These are phyloP conservation scores for Protobothrops mucrosquamatus DNA, from an alignment of 2,113 vertebrate genomes.

Conservation along the genomic window DNA sequence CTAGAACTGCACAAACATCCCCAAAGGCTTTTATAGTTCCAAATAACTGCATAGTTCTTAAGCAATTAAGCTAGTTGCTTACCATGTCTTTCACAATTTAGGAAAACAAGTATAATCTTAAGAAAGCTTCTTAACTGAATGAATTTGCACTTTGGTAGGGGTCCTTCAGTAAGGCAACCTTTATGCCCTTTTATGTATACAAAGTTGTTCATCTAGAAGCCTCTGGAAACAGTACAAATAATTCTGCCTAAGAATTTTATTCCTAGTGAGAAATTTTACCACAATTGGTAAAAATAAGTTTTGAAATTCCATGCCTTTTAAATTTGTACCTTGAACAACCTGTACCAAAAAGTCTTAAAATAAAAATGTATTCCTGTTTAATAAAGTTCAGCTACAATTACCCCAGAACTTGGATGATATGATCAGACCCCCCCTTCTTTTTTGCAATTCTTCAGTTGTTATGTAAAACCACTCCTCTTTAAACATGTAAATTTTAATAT, in stretches of 20 bases:
- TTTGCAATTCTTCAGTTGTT: background rate
- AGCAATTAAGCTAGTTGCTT: background rate
- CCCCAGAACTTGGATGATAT: background rate
- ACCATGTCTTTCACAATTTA: background rate
- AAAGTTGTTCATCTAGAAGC: background rate
- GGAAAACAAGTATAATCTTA: background rate
- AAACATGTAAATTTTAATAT: background rate
- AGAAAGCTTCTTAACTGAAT: background rate
- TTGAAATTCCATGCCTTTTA: background rate
- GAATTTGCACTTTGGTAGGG: background rate
- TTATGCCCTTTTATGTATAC: background rate
- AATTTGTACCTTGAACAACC: background rate
- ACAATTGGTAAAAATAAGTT: background rate
- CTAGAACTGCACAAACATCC: background rate
- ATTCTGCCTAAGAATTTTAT: background rate
- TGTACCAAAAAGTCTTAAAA: background rate
- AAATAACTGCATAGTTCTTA: background rate
- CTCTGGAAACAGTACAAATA: background rate
- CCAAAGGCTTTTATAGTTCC: background rate
- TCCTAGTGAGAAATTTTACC: background rate
- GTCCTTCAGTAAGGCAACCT: background rate
- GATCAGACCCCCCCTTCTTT: too few relatives aligned
- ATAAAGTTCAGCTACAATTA: background rate
- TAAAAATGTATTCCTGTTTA: background rate
- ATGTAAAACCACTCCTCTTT: background rate